Conservation (phyloP, 2,113 vertebrate species). For the Pterocles burchelli region DNA sequence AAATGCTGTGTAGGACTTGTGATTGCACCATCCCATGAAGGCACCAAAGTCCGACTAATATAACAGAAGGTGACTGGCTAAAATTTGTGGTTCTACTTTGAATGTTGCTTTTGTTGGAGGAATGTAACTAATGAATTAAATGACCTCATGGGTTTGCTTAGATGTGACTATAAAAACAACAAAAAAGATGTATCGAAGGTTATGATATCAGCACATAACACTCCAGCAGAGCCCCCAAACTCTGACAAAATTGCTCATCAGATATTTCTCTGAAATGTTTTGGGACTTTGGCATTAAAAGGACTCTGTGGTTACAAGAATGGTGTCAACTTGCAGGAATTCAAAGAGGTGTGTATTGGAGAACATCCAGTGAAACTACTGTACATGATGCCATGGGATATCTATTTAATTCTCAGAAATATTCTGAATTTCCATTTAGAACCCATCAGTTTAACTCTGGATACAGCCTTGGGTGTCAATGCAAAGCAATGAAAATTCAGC, state of each 20-base stretch:
- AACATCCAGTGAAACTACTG: not conserved
- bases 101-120: not conserved
- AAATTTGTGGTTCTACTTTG: not conserved
- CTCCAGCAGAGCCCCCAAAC: not conserved
- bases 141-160: not conserved
- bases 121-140: not conserved
- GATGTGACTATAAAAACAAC: not conserved
- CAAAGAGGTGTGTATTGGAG: not conserved
- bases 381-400: rapidly evolving
- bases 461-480: not conserved
- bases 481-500: not conserved
- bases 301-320: not conserved
- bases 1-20: not conserved
- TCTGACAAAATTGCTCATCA: not conserved
- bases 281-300: not conserved
- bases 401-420: not conserved
- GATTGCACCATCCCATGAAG: not conserved
- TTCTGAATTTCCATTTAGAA: not conserved
- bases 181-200: not conserved
- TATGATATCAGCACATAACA: not conserved
- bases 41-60: not conserved
- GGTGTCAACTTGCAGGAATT: not conserved
- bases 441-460: not conserved
- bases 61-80: not conserved
- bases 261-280: not conserved